These are phyloP conservation scores for Neocloeon triangulifer DNA, from an alignment of 1,140 invertebrate species.

Conservation along the genomic window DNA sequence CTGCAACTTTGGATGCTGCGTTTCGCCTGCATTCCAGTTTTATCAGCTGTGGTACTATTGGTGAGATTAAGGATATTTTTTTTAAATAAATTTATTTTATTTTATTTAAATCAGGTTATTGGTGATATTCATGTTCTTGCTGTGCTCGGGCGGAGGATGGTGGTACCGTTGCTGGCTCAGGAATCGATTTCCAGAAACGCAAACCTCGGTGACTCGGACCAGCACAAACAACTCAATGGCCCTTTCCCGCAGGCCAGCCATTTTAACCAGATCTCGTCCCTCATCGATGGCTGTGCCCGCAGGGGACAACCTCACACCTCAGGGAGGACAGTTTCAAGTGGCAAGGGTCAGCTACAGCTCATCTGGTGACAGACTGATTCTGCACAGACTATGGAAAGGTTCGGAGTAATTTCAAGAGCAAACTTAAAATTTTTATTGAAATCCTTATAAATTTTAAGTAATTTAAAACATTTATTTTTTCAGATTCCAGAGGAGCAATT, in stretches of 20 bases:
- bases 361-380: conserved; percentile 20
- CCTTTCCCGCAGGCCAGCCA: not conserved
- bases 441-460: no score
- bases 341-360: conserved; percentile 20
- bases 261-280: not conserved
- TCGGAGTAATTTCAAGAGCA: conserved; percentile 8
- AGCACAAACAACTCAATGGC: not conserved
- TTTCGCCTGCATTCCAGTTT: conserved; percentile 22
- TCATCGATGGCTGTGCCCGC: no score
- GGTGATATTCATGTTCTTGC: conserved; percentile 25
- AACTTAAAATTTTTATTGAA: no score
- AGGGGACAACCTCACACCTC: no score
- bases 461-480: no score
- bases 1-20: conserved; percentile 23
- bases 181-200: conserved; percentile 15
- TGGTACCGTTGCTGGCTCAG: conserved; percentile 26
- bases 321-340: not conserved
- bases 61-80: conserved; percentile 3
- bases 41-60: conserved; percentile 26
- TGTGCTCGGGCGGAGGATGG: conserved; percentile 26
- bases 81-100: conserved; percentile 2
- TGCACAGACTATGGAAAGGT: conserved; percentile 24
- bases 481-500: no score
- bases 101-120: conserved; percentile 16
- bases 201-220: no score